phyloP scores from a whole-genome alignment of 2,797 vertebrate species.

The Lycodopsis pacificus region DNA sequence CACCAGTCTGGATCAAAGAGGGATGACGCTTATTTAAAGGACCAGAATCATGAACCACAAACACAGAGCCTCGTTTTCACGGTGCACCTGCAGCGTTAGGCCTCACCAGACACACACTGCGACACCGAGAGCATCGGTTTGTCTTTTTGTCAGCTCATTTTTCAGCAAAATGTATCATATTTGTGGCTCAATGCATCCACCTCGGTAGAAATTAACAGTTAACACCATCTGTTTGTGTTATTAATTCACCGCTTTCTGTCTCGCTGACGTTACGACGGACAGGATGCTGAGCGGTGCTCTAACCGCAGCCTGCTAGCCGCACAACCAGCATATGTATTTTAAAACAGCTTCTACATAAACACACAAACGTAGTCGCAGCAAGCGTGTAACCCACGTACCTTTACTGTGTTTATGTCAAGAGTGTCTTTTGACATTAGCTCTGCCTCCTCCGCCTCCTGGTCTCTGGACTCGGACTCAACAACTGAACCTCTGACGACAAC shows the following conservation, averaged over 20 bases:
- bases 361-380: rapidly evolving
- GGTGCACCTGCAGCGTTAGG: constrained; percentile 48
- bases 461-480: constrained; percentile 13
- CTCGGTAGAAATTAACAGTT: rapidly evolving
- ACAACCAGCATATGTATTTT: neutral
- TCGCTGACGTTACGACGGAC: neutral
- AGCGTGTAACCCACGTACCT: constrained; percentile 34
- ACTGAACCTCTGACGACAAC: constrained; percentile 49
- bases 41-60: constrained; percentile 7
- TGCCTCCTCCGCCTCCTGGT: constrained; percentile 20
- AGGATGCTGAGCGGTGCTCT: constrained; percentile 15
- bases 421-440: neutral
- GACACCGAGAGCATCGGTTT: constrained; percentile 46
- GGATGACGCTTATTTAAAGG: neutral
- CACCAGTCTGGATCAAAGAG: no score
- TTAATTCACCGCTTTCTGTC: neutral
- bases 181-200: rapidly evolving
- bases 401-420: neutral
- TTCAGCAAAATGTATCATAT: neutral
- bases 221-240: neutral
- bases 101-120: constrained; percentile 63
- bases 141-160: neutral
- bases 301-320: neutral
- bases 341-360: neutral
- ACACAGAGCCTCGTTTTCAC: constrained; percentile 6